Base-by-base conservation (phyloP, 2,888 invertebrate species). In the Zele albiditarsus region DNA sequence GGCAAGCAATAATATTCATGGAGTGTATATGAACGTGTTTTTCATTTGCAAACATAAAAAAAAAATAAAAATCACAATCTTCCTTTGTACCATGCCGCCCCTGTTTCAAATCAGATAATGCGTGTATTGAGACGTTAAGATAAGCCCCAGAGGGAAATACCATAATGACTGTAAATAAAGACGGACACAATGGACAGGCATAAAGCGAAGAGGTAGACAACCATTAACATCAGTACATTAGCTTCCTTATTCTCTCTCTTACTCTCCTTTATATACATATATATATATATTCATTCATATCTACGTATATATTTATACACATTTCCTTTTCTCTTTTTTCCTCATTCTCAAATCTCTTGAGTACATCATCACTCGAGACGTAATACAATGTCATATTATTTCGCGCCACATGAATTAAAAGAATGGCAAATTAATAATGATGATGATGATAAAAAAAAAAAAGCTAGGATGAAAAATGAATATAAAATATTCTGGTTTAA, bases 141-240 rank as follows among this genome's bases (percentile, higher is more conserved):
- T 25, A 53, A 23, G 27, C 53, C 5, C 57, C 69, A 23, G 23
- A 33, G 57, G 28, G 27, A 65, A 67, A 63, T 71, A 60, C 65
- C 31, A 60, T 73, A 73, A 77, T 78, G 77, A 75, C 73, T 78
- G 73, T 77, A 78, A 77, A 78, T 78, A 75, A 73, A 77, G 73
- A 68, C 53, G 60, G 65, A 67, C 62, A 78, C 77, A 78, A 78
- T 77, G 71, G 78, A 60, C 71, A 66, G 68, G 60, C 65, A 70
- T 75, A 74, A 77, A 79, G 71, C 62, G 69, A 71, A 60, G 20
- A 53, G 68, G 60, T 49, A 67, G 73, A 76, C 77, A 71, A 68
- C 66, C 73, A 71, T 77, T 75, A 73, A 75, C 75, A 78, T 78
- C 60, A 66, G 53, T 57, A 67, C 53, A 42, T 58, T 16, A 71